A percentile compares a stretch with the other conserved stretches of the same genome.
Evolutionary conservation across 2,888 invertebrate genomes (phyloP).

Genomic region (Diplolepis rosae): DNA sequence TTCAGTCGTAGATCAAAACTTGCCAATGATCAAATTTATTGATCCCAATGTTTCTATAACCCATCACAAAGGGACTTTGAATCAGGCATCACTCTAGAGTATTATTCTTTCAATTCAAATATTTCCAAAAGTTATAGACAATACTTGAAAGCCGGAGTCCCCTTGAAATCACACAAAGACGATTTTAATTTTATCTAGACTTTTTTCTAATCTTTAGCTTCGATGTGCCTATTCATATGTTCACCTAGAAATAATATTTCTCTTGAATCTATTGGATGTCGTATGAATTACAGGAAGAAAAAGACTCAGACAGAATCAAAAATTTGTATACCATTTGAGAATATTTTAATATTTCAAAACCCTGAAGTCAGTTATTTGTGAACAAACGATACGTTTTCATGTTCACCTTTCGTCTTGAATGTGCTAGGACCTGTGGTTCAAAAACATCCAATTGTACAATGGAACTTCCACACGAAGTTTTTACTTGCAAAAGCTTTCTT

Average conservation of each 20-base stretch:
- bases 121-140: slow-evolving; percentile 22
- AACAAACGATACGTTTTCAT: slow-evolving; percentile 15
- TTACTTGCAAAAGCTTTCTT: slow-evolving; percentile 28
- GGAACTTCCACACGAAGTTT: slow-evolving; percentile 24
- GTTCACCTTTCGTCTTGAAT: neutral
- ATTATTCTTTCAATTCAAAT: slow-evolving; percentile 34
- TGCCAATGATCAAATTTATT: slow-evolving; percentile 39
- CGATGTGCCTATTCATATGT: slow-evolving; percentile 28
- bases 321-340: neutral
- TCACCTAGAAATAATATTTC: slow-evolving; percentile 25
- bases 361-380: neutral
- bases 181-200: slow-evolving; percentile 17
- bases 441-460: slow-evolving; percentile 23
- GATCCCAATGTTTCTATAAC: slow-evolving; percentile 40
- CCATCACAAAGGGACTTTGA: slow-evolving; percentile 46
- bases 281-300: neutral
- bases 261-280: slow-evolving; percentile 26
- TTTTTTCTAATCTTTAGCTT: slow-evolving; percentile 28
- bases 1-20: slow-evolving; percentile 45
- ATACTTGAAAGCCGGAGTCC: slow-evolving; percentile 27
- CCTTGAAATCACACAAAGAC: neutral
- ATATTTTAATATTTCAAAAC: neutral
- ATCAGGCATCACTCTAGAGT: slow-evolving; percentile 54
- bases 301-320: slow-evolving; percentile 5
- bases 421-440: slow-evolving; percentile 15